Percentiles rank a stretch among this genome's conserved stretches.
Conservation (phyloP, 2,888 invertebrate genomes). For the Ormia ochracea region DNA sequence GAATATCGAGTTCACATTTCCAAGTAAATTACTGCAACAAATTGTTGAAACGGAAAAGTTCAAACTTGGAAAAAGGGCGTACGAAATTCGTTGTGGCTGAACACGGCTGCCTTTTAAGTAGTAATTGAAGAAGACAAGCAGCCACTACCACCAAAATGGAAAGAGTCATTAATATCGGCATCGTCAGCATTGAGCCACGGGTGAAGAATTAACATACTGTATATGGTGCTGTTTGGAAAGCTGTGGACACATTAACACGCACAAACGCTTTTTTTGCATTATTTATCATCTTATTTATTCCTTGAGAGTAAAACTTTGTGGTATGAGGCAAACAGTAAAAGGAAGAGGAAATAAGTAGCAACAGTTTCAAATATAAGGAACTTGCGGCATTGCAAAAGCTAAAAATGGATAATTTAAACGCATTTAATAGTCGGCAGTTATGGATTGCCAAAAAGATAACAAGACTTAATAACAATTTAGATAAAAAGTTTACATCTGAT, state of each 20-base stretch:
- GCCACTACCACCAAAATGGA: constrained; percentile 17
- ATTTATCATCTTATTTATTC: constrained; percentile 3
- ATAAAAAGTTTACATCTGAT: no score
- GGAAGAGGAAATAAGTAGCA: background rate
- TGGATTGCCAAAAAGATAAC: no score
- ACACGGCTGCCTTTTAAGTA: background rate
- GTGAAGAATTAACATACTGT: constrained; percentile 19
- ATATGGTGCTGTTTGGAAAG: constrained; percentile 12
- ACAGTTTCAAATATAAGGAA: background rate
- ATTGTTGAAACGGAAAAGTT: no score
- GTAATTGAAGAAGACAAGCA: background rate
- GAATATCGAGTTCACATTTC: no score
- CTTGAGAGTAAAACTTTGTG: background rate
- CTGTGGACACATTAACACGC: constrained; percentile 17
- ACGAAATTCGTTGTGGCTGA: background rate
- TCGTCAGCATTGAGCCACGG: constrained; percentile 14
- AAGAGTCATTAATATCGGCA: constrained; percentile 40
- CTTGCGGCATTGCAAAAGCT: no score
- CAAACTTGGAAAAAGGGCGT: no score
- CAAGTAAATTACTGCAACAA: no score
- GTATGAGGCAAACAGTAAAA: background rate
- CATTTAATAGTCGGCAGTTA: no score
- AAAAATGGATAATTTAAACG: no score
- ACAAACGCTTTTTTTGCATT: constrained; percentile 1
- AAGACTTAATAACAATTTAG: no score